Conservation (phyloP, 2,888 invertebrate species). For the Eristalinus aeneus region DNA sequence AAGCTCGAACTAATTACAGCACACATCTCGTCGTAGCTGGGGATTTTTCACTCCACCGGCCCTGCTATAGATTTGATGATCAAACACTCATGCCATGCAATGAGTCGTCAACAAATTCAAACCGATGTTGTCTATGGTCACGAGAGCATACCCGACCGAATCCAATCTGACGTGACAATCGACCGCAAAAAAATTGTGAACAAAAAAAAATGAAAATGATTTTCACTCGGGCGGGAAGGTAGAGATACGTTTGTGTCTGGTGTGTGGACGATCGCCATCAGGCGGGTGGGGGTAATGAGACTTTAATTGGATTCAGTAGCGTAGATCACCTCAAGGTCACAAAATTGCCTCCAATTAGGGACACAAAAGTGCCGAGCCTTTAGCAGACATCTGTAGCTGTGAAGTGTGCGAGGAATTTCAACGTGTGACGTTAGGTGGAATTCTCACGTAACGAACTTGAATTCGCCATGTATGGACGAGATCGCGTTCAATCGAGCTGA, state of each 20-base stretch:
- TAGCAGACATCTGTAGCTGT: background rate
- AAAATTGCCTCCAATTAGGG: slow-evolving; percentile 30
- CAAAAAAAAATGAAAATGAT: background rate
- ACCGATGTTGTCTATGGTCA: slow-evolving; percentile 65
- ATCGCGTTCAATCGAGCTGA: slow-evolving; percentile 9
- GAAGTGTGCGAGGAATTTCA: slow-evolving; percentile 44
- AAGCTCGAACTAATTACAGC: slow-evolving; percentile 53
- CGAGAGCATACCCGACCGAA: slow-evolving; percentile 35
- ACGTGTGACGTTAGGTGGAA: background rate
- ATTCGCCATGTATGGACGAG: slow-evolving; percentile 15
- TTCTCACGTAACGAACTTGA: slow-evolving; percentile 16
- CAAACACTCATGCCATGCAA: slow-evolving; percentile 53
- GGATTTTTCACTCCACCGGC: slow-evolving; percentile 59
- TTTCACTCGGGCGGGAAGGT: background rate
- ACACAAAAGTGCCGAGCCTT: slow-evolving; percentile 13
- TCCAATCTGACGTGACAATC: slow-evolving; percentile 65
- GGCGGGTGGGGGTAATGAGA: slow-evolving; percentile 39
- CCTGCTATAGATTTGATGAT: slow-evolving; percentile 60
- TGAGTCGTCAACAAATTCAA: slow-evolving; percentile 59
- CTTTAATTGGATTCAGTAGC: slow-evolving; percentile 33
- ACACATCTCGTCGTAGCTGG: slow-evolving; percentile 5
- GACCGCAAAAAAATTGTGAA: slow-evolving; percentile 41
- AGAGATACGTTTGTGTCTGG: background rate
- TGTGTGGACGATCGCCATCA: slow-evolving; percentile 47
- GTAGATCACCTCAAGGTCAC: slow-evolving; percentile 50